Conservation (phyloP, 2,797 vertebrate species). For the Gymnopithys bicolor region DNA sequence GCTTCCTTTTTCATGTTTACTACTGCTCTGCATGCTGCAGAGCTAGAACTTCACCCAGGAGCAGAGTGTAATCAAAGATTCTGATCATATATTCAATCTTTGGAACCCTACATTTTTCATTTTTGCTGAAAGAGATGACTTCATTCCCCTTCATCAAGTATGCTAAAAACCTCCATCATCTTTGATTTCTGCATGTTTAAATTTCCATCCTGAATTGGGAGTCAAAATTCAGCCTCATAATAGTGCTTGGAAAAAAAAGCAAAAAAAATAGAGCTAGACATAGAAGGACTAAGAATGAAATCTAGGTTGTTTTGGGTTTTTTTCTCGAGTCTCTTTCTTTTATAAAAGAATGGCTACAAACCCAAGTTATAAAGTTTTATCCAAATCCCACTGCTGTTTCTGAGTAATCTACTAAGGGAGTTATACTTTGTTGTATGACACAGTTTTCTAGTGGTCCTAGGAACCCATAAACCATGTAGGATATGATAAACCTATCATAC, state of each 20-base stretch:
- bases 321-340: background rate
- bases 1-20: slow-evolving; percentile 21
- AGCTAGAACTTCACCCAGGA: background rate
- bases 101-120: slow-evolving; percentile 84
- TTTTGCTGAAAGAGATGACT: slow-evolving; percentile 82
- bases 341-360: background rate
- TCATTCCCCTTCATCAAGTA: slow-evolving; percentile 83
- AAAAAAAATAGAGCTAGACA: background rate
- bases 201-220: background rate
- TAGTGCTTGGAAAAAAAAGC: background rate
- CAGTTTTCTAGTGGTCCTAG: background rate
- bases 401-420: background rate
- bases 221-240: background rate
- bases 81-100: slow-evolving; percentile 75
- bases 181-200: background rate
- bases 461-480: background rate
- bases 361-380: background rate
- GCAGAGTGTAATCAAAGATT: slow-evolving; percentile 63
- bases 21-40: background rate
- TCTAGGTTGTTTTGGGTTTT: rapidly evolving
- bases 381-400: background rate
- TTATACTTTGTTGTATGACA: background rate
- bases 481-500: background rate
- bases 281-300: background rate
- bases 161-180: background rate